A percentile compares a stretch with the other conserved stretches of the same genome.
Evolutionary conservation across 2,888 invertebrate genomes (phyloP).

Genomic region (Onchidella celtica): DNA sequence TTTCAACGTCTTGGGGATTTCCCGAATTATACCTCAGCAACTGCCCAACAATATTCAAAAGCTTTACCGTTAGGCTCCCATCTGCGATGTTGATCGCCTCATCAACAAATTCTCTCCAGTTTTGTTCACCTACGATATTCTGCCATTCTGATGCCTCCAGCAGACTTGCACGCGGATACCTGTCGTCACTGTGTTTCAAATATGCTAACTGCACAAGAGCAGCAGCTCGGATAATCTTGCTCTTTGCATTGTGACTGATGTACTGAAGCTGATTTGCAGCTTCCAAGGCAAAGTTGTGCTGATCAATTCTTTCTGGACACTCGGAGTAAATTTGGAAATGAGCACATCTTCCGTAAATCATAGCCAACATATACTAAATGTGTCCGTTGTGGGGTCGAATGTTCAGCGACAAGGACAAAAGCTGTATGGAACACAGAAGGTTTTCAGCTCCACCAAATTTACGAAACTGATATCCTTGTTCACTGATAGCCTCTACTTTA

Average conservation of each 20-base stretch:
- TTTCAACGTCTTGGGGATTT: not conserved
- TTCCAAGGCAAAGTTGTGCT: not conserved
- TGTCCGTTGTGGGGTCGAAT: not conserved
- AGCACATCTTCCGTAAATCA: not conserved
- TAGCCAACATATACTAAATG: not conserved
- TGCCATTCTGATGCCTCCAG: no score
- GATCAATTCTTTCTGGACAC: slow-evolving; percentile 1
- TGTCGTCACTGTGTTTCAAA: no score
- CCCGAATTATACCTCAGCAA: not conserved
- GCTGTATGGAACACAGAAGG: not conserved
- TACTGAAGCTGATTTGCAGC: not conserved
- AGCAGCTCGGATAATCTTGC: no score
- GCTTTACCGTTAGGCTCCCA: no score
- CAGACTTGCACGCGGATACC: no score
- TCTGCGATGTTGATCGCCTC: no score
- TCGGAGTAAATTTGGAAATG: not conserved
- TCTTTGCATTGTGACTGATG: not conserved
- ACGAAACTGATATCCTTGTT: not conserved
- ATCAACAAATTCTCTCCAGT: no score
- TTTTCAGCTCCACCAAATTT: slow-evolving; percentile 8
- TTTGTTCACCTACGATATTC: no score
- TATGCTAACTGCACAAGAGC: no score
- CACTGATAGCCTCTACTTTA: not conserved
- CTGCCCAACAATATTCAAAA: no score
- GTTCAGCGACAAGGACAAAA: not conserved